Conservation (phyloP, 64 coral and sea anemone species). For the Montipora efflorescens region DNA sequence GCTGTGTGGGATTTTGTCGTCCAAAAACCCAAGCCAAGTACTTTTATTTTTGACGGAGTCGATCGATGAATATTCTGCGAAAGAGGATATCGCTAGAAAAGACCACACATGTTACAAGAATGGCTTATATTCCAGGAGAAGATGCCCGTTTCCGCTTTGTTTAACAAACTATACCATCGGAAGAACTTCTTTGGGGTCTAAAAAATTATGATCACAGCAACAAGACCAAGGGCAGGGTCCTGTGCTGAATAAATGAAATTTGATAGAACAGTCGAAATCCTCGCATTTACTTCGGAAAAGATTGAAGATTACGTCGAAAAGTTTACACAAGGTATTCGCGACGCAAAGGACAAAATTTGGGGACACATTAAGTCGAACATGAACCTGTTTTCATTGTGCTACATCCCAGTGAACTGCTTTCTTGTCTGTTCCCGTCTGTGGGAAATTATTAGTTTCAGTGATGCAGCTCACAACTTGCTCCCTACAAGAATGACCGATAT, state of each 20-base stretch:
- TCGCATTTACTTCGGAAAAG: conserved; percentile 60
- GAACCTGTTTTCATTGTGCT: conserved; percentile 68
- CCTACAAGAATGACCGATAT: conserved; percentile 21
- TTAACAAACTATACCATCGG: neutral
- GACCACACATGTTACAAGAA: neutral
- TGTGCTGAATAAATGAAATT: conserved; percentile 4
- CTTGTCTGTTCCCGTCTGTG: conserved; percentile 50
- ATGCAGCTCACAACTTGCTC: neutral
- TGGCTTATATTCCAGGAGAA: neutral
- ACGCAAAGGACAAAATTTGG: conserved; percentile 1
- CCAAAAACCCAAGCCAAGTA: conserved; percentile 16
- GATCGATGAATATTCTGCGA: conserved; percentile 47
- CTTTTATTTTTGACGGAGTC: conserved; percentile 68
- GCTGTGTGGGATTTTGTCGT: conserved; percentile 14
- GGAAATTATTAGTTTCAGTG: neutral
- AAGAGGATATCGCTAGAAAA: neutral
- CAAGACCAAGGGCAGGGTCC: conserved; percentile 60
- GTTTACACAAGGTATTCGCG: conserved; percentile 11
- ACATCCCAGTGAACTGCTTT: conserved; percentile 76
- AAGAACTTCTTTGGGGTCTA: conserved; percentile 34
- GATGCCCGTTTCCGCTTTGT: conserved; percentile 28
- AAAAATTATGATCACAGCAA: conserved; percentile 22
- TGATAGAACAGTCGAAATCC: conserved; percentile 58
- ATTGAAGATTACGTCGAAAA: conserved; percentile 63
- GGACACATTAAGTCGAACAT: conserved; percentile 15